Base-by-base conservation (phyloP, 2,797 vertebrate genomes). In the Scomberomorus guttatus region DNA sequence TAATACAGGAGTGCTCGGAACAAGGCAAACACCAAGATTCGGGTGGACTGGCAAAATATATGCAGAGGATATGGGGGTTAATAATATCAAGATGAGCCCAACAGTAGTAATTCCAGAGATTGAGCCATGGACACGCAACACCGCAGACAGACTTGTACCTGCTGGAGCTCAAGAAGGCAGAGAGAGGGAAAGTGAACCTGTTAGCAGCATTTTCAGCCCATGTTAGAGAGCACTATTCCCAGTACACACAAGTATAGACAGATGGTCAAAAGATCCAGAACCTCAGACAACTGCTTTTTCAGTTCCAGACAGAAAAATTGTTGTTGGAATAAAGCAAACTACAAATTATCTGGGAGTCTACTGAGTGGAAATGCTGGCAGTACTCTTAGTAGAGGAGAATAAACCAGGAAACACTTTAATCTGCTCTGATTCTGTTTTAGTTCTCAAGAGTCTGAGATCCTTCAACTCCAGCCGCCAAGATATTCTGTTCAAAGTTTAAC, bases 21-120 rank as follows among this genome's bases (percentile, higher is more conserved):
- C 4, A 10, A 52, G 5, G 42, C 34, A 54, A 52, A 51, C n/a
- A 44, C 71, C 73, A 29, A 67, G 18, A 66, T n/a, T 67, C 37
- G 3, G 56, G 1, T 24, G 20, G 54, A 14, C 37, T 32, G 18
- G 6, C 9, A 57, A 50, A 62, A 70, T 6, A 80, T 57, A 68
- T 51, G 58, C 58, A 74, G 58, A 29, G 27, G 5, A 29, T 3
- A 29, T 67, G 22, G 5, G 44, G 37, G 52, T 69, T 74, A 69
- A 29, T 29, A 29, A 29, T n/a, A 69, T 34, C 34, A 34, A 34
- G 34, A 9, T 34, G 7, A 34, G 9, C 34, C 34, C 34, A 34
- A 34, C 34, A 34, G 34, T 34, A 2, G 34, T 69, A 68, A 79
- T 57, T 48, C 14, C 18, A 24, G 24, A 71, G 24, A 10, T 52